Conservation (phyloP, 2,888 invertebrate genomes). For the Megastigmus dorsalis region DNA sequence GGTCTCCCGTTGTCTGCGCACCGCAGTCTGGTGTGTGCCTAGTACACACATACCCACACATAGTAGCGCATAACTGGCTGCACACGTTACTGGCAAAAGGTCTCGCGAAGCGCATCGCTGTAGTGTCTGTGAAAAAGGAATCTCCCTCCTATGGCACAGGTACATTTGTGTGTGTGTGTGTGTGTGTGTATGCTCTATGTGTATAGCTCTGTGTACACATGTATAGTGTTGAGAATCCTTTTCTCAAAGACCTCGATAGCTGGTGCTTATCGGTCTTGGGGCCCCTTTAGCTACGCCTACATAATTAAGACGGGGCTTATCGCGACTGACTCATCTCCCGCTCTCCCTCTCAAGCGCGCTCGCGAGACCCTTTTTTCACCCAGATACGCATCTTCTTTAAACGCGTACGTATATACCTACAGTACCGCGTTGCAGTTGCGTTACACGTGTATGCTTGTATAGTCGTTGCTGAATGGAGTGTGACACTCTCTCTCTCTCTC, state of each 20-base stretch:
- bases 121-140: no score
- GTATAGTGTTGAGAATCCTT: no score
- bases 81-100: no score
- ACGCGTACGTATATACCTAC: neutral
- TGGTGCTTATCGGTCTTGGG: slow-evolving; percentile 3
- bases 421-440: neutral
- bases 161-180: no score
- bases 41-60: no score
- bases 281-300: slow-evolving; percentile 28
- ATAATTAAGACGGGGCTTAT: slow-evolving; percentile 46
- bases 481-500: neutral
- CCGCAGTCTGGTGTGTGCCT: no score
- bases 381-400: slow-evolving; percentile 12
- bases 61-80: no score
- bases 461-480: neutral
- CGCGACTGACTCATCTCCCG: neutral
- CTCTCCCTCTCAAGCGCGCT: neutral
- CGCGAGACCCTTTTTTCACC: neutral
- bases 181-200: no score
- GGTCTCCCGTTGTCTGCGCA: neutral
- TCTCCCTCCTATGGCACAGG: no score
- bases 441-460: neutral
- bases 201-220: no score
- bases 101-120: no score
- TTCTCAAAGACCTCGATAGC: neutral